These are phyloP conservation scores for Nematolebias whitei DNA, from an alignment of 2,113 vertebrate genomes.

Conservation along the genomic window DNA sequence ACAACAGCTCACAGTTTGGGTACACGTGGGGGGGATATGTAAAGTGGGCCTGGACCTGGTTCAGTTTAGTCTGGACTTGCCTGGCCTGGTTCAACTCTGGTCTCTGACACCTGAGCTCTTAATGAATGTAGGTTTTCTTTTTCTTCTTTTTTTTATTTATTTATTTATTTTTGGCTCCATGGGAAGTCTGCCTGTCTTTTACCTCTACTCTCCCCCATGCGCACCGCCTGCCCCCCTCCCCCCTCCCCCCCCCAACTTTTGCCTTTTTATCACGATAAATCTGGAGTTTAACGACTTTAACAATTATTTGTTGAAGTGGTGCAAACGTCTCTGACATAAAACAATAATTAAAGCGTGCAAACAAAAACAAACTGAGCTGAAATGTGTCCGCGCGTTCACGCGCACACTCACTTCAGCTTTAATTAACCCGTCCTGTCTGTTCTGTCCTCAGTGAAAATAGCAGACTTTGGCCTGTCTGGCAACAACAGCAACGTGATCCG, in stretches of 20 bases:
- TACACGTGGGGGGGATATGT: too few species aligned
- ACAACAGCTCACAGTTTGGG: background rate
- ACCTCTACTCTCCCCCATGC: too few species aligned
- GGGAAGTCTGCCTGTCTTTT: slow-evolving; percentile 57
- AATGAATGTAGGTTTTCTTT: slow-evolving; percentile 65
- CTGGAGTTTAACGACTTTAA: too few species aligned
- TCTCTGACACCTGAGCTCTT: slow-evolving; percentile 6
- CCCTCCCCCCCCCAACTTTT: background rate
- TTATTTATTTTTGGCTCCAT: too few species aligned
- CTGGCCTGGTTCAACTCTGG: background rate
- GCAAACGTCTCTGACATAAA: too few species aligned
- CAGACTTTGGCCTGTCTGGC: slow-evolving; percentile 83
- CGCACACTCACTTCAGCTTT: background rate
- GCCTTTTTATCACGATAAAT: background rate
- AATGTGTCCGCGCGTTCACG: background rate
- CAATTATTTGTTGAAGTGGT: too few species aligned
- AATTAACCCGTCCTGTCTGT: background rate
- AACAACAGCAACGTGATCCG: slow-evolving; percentile 85
- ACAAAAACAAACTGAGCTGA: background rate
- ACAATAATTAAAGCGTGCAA: background rate
- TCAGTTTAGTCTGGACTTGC: background rate
- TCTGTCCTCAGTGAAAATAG: slow-evolving; percentile 81
- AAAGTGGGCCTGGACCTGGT: slow-evolving; percentile 14
- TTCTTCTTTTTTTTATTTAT: too few species aligned
- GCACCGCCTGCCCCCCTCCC: background rate